phyloP scores from a whole-genome alignment of 2,797 vertebrate genomes.

The Vireo griseus region DNA sequence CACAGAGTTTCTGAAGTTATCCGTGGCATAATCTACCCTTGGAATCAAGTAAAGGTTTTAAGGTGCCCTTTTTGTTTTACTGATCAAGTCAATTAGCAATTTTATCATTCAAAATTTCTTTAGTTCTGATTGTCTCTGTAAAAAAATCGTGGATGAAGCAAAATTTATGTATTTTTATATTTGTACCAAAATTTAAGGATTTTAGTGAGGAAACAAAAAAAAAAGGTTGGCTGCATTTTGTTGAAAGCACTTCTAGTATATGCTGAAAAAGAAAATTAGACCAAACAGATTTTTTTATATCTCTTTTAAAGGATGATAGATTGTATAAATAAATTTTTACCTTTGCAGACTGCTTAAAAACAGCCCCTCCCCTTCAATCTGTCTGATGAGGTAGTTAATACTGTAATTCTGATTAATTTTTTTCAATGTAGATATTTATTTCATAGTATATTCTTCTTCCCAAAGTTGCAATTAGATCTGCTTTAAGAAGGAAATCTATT shows the following conservation, averaged over 20 bases:
- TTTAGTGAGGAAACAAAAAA: background rate
- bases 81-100: conserved; percentile 51
- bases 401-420: conserved; percentile 22
- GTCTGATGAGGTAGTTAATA: background rate
- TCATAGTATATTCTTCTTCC: conserved; percentile 4
- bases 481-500: conserved; percentile 65
- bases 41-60: conserved; percentile 11
- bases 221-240: background rate
- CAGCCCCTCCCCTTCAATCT: background rate
- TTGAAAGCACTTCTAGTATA: background rate
- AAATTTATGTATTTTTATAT: conserved; percentile 22
- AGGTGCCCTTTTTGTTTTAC: conserved; percentile 21
- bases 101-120: conserved; percentile 65
- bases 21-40: background rate
- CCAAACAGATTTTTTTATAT: background rate
- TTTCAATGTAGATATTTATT: conserved; percentile 5
- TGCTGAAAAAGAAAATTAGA: conserved; percentile 17
- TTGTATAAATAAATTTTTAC: background rate
- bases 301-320: background rate
- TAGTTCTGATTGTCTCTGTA: conserved; percentile 38
- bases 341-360: background rate
- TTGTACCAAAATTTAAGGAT: conserved; percentile 9
- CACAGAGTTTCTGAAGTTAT: background rate
- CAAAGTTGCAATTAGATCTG: conserved; percentile 61
- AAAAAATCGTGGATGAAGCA: conserved; percentile 13